Evolutionary conservation across 2,888 invertebrate genomes (phyloP).

Genomic region (Hedychridium roseum): DNA sequence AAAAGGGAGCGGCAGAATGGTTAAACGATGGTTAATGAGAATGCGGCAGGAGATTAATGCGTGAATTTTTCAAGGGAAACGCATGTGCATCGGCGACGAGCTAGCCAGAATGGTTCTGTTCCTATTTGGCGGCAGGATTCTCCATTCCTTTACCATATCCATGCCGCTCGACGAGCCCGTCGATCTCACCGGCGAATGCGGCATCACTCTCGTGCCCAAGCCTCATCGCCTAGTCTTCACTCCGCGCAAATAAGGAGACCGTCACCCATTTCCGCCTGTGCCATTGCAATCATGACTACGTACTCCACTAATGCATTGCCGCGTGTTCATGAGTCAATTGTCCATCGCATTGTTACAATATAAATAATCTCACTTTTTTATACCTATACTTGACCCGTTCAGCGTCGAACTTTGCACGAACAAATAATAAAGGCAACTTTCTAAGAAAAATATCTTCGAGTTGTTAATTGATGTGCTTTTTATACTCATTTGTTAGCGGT

Average conservation of each 20-base stretch:
- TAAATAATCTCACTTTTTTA: too few species aligned
- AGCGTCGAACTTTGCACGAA: too few species aligned
- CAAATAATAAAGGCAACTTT: too few species aligned
- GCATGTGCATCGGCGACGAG: constrained; percentile 87
- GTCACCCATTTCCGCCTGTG: neutral
- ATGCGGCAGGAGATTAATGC: too few species aligned
- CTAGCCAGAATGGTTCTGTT: constrained; percentile 77
- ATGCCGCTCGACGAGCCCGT: constrained; percentile 62
- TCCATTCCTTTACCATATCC: constrained; percentile 68
- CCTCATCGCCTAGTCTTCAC: constrained; percentile 65
- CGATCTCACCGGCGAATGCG: constrained; percentile 75
- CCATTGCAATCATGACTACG: neutral
- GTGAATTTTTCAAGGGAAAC: constrained; percentile 74
- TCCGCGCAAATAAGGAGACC: constrained; percentile 27
- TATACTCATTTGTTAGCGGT: too few species aligned
- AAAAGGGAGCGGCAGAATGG: too few species aligned
- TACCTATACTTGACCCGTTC: too few species aligned
- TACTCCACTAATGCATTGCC: neutral
- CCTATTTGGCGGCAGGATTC: constrained; percentile 71
- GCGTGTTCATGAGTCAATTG: neutral
- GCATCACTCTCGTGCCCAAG: constrained; percentile 78
- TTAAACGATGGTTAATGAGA: too few species aligned
- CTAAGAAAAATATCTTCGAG: too few species aligned
- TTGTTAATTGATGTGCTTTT: too few species aligned
- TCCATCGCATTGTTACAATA: neutral